phyloP scores from a whole-genome alignment of 2,113 vertebrate species.

The Alexandromys fortis region DNA sequence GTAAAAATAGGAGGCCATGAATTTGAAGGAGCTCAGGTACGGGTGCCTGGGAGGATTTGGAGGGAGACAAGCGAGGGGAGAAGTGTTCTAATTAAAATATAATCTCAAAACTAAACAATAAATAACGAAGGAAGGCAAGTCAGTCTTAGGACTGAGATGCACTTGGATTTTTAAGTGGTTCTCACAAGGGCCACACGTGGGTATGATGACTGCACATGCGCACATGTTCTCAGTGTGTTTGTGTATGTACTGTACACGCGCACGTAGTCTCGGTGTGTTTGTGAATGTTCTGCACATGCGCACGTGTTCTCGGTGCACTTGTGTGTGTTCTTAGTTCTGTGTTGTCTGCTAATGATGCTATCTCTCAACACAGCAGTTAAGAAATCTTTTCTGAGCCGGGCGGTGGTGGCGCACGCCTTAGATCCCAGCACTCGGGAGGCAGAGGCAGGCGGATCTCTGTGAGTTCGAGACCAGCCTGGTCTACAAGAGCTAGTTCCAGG shows the following conservation, averaged over 20 bases:
- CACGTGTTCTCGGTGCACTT: fast-evolving
- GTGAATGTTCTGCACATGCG: no score
- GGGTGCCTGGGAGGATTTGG: background rate
- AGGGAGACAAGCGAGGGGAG: background rate
- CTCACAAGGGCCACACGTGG: background rate
- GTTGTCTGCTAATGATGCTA: background rate
- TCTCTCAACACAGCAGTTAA: background rate
- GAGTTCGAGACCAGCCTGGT: no score
- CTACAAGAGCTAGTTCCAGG: no score
- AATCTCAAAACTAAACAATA: background rate
- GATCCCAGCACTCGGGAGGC: no score
- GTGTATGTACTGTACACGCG: no score
- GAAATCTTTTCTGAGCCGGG: slow-evolving; percentile 8
- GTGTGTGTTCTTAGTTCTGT: background rate
- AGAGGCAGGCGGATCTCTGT: no score
- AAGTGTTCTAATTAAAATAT: background rate
- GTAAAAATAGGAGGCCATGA: background rate
- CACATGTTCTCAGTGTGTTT: no score
- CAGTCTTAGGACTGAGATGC: background rate
- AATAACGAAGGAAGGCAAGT: background rate
- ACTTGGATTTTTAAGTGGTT: background rate
- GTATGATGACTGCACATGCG: background rate
- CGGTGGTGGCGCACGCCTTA: no score
- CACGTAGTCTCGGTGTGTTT: no score
- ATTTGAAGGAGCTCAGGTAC: background rate